Percentiles rank a stretch among this genome's conserved stretches.
Evolutionary conservation across 2,797 vertebrate species (phyloP).

Genomic region (Xiphorhynchus erythropygius): DNA sequence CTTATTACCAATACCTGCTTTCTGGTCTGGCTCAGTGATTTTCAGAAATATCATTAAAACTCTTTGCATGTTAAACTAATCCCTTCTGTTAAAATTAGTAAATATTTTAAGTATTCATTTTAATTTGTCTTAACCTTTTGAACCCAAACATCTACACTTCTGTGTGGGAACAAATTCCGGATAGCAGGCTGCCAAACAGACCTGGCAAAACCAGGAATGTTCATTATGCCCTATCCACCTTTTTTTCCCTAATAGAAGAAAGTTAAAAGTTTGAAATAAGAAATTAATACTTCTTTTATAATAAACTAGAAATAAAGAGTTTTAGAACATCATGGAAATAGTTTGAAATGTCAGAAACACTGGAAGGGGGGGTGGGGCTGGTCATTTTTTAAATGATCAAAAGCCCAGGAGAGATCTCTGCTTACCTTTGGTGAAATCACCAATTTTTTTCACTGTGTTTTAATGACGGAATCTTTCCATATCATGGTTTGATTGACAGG

Average conservation of each 20-base stretch:
- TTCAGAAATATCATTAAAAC: neutral
- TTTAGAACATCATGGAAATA: neutral
- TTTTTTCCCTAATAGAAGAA: neutral
- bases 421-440: neutral
- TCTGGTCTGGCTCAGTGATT: neutral
- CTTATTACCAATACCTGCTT: neutral
- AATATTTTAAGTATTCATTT: neutral
- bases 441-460: neutral
- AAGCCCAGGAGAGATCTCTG: neutral
- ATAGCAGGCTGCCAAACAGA: neutral
- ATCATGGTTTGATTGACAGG: neutral
- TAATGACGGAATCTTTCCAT: neutral
- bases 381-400: neutral
- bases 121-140: neutral
- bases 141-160: neutral
- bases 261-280: neutral
- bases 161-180: neutral
- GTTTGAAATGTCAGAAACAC: neutral
- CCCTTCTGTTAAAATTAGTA: neutral
- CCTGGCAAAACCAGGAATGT: neutral
- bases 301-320: neutral
- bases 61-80: neutral
- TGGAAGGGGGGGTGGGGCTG: neutral
- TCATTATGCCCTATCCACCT: neutral
- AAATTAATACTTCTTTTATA: neutral